These are phyloP conservation scores for Muscidifurax raptorellus DNA, from an alignment of 1,140 invertebrate genomes.

Conservation along the genomic window DNA sequence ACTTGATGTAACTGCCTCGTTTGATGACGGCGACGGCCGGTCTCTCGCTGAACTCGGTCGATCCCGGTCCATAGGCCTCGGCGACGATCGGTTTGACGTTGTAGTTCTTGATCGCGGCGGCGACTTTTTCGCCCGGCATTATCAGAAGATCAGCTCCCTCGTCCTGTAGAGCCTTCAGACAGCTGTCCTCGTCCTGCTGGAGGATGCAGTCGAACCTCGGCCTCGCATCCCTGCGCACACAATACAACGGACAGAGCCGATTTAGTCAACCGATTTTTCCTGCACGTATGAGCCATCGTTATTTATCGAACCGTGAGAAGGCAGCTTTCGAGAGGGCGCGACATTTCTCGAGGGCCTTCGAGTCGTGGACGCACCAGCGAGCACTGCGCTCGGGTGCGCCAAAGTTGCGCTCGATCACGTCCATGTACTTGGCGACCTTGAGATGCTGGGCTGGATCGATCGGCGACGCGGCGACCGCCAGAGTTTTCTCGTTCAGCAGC, in stretches of 20 bases:
- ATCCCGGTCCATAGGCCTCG: slow-evolving; percentile 73
- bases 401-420: slow-evolving; percentile 85
- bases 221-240: slow-evolving; percentile 78
- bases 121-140: slow-evolving; percentile 78
- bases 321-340: slow-evolving; percentile 80
- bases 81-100: slow-evolving; percentile 74
- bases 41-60: slow-evolving; percentile 69
- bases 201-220: slow-evolving; percentile 82
- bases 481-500: slow-evolving; percentile 75
- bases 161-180: slow-evolving; percentile 81
- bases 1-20: slow-evolving; percentile 69
- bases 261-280: background rate
- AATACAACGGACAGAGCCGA: background rate
- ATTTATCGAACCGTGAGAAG: slow-evolving; percentile 74
- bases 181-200: slow-evolving; percentile 77
- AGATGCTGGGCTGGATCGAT: slow-evolving; percentile 81
- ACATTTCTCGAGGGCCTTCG: slow-evolving; percentile 81
- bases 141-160: slow-evolving; percentile 80
- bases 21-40: slow-evolving; percentile 80
- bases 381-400: slow-evolving; percentile 77
- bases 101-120: slow-evolving; percentile 75
- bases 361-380: slow-evolving; percentile 80
- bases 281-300: background rate
- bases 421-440: slow-evolving; percentile 83
- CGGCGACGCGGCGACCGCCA: slow-evolving; percentile 79